Evolutionary conservation across 2,888 invertebrate species (phyloP).

Genomic region (Hypena proboscidalis): DNA sequence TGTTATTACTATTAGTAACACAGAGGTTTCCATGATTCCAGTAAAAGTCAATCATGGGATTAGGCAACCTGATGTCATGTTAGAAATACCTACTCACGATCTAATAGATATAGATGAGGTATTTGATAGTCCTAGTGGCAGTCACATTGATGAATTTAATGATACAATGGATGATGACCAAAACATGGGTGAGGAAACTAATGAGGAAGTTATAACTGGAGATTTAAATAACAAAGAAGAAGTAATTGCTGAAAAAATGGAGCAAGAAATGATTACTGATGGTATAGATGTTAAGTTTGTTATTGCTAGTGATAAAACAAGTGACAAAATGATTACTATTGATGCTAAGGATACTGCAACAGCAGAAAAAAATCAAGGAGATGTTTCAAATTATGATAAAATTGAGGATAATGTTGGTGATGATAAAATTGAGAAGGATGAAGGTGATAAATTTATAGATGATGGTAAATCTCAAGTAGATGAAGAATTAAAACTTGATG

Average conservation of each 20-base stretch:
- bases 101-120: constrained; percentile 56
- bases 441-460: too few species aligned
- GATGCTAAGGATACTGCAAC: neutral
- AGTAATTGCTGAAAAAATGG: too few species aligned
- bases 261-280: too few species aligned
- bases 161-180: neutral
- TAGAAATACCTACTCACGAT: constrained; percentile 72
- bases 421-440: neutral
- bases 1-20: neutral
- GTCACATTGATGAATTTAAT: neutral
- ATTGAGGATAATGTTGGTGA: neutral
- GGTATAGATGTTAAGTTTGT: neutral
- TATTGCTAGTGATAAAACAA: too few species aligned
- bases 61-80: constrained; percentile 69
- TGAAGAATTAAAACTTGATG: too few species aligned
- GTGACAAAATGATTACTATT: neutral
- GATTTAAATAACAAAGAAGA: too few species aligned
- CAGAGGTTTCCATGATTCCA: neutral
- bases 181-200: neutral
- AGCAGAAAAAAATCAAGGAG: neutral
- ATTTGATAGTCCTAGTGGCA: constrained; percentile 21
- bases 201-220: too few species aligned
- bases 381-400: neutral
- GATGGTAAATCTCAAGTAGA: too few species aligned
- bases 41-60: constrained; percentile 51